Evolutionary conservation across 37 sponge, comb jelly and placozoan genomes (phyloP), one percentile per base, ranked within the genome.

Genomic region (Aplysina aerophoba): DNA sequence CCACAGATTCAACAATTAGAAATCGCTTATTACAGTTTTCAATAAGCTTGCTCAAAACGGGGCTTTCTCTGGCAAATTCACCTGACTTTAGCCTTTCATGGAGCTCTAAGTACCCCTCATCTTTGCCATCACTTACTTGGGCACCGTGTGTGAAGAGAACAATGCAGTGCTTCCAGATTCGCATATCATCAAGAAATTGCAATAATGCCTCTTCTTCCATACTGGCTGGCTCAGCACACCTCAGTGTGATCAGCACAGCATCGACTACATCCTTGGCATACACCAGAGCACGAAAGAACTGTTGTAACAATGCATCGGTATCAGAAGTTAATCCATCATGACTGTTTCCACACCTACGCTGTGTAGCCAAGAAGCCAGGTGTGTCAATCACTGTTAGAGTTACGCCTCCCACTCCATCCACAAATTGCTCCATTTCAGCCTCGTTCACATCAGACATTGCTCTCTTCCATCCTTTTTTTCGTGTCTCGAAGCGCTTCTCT

Each of bases 331-430:
- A 21, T 15, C 41, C 37, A 71, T 71, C 78, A 31, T 75, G 25
- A 50, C 11, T 44, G 3, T n/a, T 75, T 3, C 50, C 3, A 8
- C 50, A 44, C 15, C 54, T 53, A 36, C n/a, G 44, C 33, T 50
- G 22, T 4, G 78, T 75, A 16, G 78, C 78, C 53, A 75, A 11
- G 53, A 40, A 75, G n/a, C 78, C 78, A 50, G 78, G 78, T 3
- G 53, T 75, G 38, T 75, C 78, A 14, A 75, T 41, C 1, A 75
- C 25, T 22, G 21, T 41, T n/a, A 75, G 78, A 24, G 37, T 36
- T 11, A 50, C 54, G 2, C 54, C 54, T 75, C 24, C 37, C 2
- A 21, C 11, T 53, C 25, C 22, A 41, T 75, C 78, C 53, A 40
- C 78, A 75, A 75, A 6, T 24, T 17, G 16, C 4, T 25, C 22